Evolutionary conservation across 2,888 invertebrate genomes (phyloP).

Genomic region (Stenotaenia linearis): DNA sequence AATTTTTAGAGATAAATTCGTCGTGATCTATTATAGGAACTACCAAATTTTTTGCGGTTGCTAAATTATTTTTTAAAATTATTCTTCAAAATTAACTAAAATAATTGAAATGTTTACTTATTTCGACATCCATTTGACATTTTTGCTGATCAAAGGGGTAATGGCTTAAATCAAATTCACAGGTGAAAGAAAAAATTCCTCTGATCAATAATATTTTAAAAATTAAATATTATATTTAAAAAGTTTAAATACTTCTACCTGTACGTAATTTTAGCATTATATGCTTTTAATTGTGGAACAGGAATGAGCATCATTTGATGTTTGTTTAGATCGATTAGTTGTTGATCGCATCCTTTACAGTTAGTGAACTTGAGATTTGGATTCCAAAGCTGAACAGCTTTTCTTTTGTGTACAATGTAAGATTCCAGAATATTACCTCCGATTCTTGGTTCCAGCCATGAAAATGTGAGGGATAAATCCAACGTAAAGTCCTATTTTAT

Average conservation of each 20-base stretch:
- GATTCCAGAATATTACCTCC: neutral
- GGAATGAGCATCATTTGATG: neutral
- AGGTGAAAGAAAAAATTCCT: neutral
- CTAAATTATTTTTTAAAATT: too few species aligned
- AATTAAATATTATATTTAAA: too few species aligned
- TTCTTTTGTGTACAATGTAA: neutral
- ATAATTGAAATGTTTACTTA: too few species aligned
- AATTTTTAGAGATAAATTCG: neutral
- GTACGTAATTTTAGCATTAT: neutral
- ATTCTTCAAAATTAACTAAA: too few species aligned
- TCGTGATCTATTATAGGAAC: too few species aligned
- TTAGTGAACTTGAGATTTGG: neutral
- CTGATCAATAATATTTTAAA: neutral
- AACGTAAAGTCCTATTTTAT: neutral
- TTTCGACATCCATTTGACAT: neutral
- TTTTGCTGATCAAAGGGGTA: neutral
- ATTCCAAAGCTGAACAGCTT: neutral
- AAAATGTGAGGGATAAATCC: neutral
- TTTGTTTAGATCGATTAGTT: neutral
- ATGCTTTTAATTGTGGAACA: neutral
- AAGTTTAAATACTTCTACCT: neutral
- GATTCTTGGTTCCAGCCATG: neutral
- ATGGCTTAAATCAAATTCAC: neutral
- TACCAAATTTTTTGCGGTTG: too few species aligned
- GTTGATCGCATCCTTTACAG: neutral